A percentile compares a stretch with the other conserved stretches of the same genome.
These are phyloP conservation scores for Nycteola revayana DNA, from an alignment of 2,888 invertebrate species.

Conservation along the genomic window DNA sequence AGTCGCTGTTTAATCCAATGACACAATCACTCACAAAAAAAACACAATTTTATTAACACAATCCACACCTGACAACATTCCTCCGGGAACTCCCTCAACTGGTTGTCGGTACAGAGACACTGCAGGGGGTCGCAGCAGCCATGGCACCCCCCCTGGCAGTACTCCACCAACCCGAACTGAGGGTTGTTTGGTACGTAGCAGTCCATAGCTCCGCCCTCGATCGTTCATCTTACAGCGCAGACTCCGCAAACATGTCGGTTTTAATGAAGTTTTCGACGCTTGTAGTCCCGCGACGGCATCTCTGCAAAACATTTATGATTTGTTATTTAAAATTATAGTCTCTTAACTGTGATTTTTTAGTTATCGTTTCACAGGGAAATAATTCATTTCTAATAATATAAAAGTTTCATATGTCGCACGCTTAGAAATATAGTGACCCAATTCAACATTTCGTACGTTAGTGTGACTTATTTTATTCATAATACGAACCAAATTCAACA, in stretches of 20 bases:
- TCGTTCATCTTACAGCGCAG: slow-evolving; percentile 62
- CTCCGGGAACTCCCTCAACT: slow-evolving; percentile 57
- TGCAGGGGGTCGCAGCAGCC: slow-evolving; percentile 73
- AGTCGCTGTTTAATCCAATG: too few species aligned
- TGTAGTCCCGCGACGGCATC: slow-evolving; percentile 58
- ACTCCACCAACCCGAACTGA: slow-evolving; percentile 81
- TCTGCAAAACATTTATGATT: too few species aligned
- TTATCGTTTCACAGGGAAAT: too few species aligned
- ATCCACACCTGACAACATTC: slow-evolving; percentile 63
- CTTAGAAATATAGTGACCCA: too few species aligned
- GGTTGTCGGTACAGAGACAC: slow-evolving; percentile 67
- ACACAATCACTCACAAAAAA: too few species aligned
- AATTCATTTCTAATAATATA: too few species aligned
- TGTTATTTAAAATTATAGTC: too few species aligned
- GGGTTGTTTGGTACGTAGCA: slow-evolving; percentile 86
- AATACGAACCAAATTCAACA: neutral
- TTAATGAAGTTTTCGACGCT: slow-evolving; percentile 50
- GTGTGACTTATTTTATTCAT: too few species aligned
- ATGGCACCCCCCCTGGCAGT: slow-evolving; percentile 51
- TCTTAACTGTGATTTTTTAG: too few species aligned
- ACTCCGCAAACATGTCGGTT: slow-evolving; percentile 33
- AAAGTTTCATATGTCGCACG: too few species aligned
- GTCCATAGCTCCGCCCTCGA: slow-evolving; percentile 77
- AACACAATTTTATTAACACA: neutral
- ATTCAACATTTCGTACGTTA: too few species aligned